Evolutionary conservation across 2,888 invertebrate species (phyloP), one percentile per base, ranked within the genome.

Genomic region (Phyto melanocephala): DNA sequence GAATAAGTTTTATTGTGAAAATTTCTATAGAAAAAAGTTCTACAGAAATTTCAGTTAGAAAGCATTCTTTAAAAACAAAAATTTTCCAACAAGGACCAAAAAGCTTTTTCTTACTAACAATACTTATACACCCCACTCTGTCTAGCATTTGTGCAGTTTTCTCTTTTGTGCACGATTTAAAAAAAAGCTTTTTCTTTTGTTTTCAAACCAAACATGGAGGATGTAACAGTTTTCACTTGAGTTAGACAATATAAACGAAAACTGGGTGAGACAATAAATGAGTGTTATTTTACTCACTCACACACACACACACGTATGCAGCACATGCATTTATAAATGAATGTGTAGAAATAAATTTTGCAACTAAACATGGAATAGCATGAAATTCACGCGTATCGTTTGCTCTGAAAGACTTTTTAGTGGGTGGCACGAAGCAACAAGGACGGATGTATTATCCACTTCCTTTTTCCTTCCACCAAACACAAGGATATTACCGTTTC

Each of bases 381-480:
- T 75, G 45, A 56, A 65, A 45, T 45, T 35, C 33, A 87, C 85
- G 88, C 88, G 52, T 79, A 67, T 54, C 60, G 45, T 80, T 79
- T 54, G 67, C 56, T 65, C 35, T 62, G 52, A 50, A 82, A 71
- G 63, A 60, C 68, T 87, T 88, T 88, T 88, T 87, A 89, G 89
- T 90, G 90, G 90, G 90, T 90, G 90, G 90, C 91, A 91, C 89
- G 91, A 91, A 91, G 91, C 91, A 91, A 91, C 91, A 91, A 91
- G 91, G 91, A 91, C 91, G 91, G 91, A 91, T 91, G 91, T 91
- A 91, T 91, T 91, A 91, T 91, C 91, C 91, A 91, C 91, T 91
- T 91, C 91, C 91, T 91, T 91, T 91, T 91, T 91, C 91, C 91
- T 91, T 91, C 91, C 91, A 91, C 91, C 91, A 91, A 91, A 91